phyloP scores from a whole-genome alignment of 2,113 vertebrate species.

The Notechis scutatus region DNA sequence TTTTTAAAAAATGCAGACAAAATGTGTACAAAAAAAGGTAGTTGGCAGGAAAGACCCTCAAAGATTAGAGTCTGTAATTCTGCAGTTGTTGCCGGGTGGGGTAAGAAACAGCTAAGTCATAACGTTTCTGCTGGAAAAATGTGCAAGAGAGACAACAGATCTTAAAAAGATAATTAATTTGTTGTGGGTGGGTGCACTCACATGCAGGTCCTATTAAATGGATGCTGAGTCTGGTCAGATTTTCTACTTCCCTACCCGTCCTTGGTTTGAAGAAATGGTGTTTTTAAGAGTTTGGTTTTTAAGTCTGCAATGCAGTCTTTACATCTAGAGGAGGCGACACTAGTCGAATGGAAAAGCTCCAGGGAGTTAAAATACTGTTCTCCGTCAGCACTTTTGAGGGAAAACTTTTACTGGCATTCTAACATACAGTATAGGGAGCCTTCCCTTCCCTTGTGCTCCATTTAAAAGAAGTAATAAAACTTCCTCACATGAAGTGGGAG shows the following conservation, averaged over 20 bases:
- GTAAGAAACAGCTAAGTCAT: background rate
- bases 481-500: background rate
- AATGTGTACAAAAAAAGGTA: background rate
- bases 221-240: conserved; percentile 25
- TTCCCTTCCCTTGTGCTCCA: background rate
- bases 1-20: background rate
- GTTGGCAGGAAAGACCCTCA: background rate
- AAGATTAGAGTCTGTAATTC: background rate
- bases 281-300: conserved; percentile 45
- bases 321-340: conserved; percentile 49
- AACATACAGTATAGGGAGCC: conserved; percentile 48
- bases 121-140: conserved; percentile 26
- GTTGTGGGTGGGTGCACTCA: background rate
- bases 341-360: conserved; percentile 26
- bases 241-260: background rate
- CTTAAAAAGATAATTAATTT: conserved; percentile 1
- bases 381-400: conserved; percentile 40
- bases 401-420: conserved; percentile 47
- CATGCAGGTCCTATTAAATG: conserved; percentile 29
- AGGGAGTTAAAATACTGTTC: conserved; percentile 45
- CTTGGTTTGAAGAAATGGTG: background rate
- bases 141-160: conserved; percentile 29
- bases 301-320: conserved; percentile 31
- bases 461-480: background rate
- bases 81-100: background rate